phyloP scores from a whole-genome alignment of 2,888 invertebrate species.

The Diloba caeruleocephala region DNA sequence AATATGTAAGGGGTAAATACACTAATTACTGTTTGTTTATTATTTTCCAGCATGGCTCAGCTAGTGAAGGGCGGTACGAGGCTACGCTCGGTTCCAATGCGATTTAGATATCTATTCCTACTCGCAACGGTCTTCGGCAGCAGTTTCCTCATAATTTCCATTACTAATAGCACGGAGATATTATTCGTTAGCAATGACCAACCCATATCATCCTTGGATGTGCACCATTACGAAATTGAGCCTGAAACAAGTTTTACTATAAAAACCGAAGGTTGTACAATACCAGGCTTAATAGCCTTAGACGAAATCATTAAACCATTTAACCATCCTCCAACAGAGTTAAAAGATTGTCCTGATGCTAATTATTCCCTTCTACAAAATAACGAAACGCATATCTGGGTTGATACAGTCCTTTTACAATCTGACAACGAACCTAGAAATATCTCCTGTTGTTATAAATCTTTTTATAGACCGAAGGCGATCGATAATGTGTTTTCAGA shows the following conservation, averaged over 20 bases:
- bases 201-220: slow-evolving; percentile 55
- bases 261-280: slow-evolving; percentile 91
- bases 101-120: slow-evolving; percentile 76
- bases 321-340: slow-evolving; percentile 80
- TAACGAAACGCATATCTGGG: slow-evolving; percentile 89
- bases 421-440: slow-evolving; percentile 84
- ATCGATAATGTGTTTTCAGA: slow-evolving; percentile 80
- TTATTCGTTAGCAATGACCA: slow-evolving; percentile 67
- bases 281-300: slow-evolving; percentile 90
- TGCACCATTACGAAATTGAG: slow-evolving; percentile 57
- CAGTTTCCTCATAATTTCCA: slow-evolving; percentile 74
- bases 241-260: slow-evolving; percentile 83
- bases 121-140: slow-evolving; percentile 73
- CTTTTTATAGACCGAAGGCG: slow-evolving; percentile 88
- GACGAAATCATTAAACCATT: slow-evolving; percentile 88
- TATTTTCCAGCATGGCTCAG: slow-evolving; percentile 76
- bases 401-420: slow-evolving; percentile 79
- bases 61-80: slow-evolving; percentile 55
- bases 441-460: slow-evolving; percentile 90
- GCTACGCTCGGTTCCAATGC: slow-evolving; percentile 61
- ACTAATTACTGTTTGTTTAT: neutral
- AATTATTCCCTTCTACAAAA: slow-evolving; percentile 87
- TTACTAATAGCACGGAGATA: slow-evolving; percentile 71
- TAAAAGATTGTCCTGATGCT: slow-evolving; percentile 86
- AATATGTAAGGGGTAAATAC: neutral